Conservation (phyloP, 1,140 invertebrate genomes). For the Bemisia tabaci region DNA sequence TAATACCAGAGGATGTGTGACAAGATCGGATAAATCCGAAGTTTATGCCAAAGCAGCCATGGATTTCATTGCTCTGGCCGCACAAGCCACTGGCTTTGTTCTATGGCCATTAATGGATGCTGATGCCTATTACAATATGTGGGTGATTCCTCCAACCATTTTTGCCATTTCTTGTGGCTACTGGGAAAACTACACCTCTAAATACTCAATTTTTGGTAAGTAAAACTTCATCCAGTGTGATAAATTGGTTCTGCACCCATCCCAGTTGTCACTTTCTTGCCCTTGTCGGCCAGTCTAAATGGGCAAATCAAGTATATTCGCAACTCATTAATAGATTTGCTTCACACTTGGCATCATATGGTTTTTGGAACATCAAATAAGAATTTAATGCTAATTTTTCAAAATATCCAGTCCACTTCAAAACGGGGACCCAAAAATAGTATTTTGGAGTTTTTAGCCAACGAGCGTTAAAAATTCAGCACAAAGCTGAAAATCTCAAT, state of each 20-base stretch:
- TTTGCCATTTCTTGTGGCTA: conserved; percentile 79
- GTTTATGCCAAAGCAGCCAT: conserved; percentile 55
- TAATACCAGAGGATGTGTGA: conserved; percentile 44
- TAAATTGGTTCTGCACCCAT: not conserved
- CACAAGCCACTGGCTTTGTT: conserved; percentile 76
- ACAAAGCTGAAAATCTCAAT: too few relatives aligned
- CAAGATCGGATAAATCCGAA: conserved; percentile 42
- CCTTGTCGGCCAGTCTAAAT: too few relatives aligned
- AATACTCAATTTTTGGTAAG: conserved; percentile 58
- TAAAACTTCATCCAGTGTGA: not conserved
- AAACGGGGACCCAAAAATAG: too few relatives aligned
- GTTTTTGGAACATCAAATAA: too few relatives aligned
- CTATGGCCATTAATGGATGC: conserved; percentile 64
- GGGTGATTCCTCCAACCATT: conserved; percentile 70
- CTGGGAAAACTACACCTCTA: conserved; percentile 94
- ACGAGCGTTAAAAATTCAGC: too few relatives aligned
- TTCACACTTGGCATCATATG: too few relatives aligned
- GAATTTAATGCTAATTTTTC: too few relatives aligned
- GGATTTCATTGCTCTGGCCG: conserved; percentile 64
- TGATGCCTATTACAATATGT: conserved; percentile 41
- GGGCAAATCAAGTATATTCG: too few relatives aligned
- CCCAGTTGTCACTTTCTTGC: not conserved
- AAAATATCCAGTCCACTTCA: too few relatives aligned
- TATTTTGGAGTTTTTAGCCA: too few relatives aligned
- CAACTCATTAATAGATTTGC: too few relatives aligned